phyloP scores from a whole-genome alignment of 2,888 invertebrate genomes.

The Molorchus minor region DNA sequence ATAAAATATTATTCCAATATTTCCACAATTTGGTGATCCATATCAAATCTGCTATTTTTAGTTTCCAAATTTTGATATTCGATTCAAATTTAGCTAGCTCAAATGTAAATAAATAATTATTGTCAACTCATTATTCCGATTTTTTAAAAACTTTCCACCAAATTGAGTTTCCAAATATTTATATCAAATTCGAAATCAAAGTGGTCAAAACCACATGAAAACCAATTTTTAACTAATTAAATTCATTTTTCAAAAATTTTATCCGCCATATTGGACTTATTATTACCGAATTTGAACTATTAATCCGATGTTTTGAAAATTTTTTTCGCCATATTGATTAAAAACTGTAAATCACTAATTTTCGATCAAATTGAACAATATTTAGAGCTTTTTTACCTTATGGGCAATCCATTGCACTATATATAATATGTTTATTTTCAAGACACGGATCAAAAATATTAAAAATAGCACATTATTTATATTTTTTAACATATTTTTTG shows the following conservation, averaged over 20 bases:
- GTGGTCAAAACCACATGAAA: neutral
- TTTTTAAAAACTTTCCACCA: no score
- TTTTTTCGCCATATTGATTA: no score
- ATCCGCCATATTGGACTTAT: no score
- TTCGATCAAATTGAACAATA: neutral
- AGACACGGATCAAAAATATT: neutral
- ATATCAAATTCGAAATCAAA: neutral
- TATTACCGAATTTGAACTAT: no score
- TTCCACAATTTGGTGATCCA: constrained; percentile 7
- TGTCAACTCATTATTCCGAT: neutral
- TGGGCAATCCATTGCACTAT: neutral
- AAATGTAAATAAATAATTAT: neutral
- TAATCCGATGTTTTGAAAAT: no score
- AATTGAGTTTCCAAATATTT: no score
- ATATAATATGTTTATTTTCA: no score
- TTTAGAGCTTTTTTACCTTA: neutral
- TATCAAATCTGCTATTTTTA: constrained; percentile 3
- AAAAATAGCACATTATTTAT: neutral
- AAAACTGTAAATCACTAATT: neutral
- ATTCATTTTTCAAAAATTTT: no score
- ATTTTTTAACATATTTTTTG: neutral
- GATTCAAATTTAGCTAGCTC: no score
- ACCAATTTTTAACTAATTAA: neutral
- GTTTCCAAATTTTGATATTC: neutral
- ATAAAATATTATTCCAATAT: constrained; percentile 6